These are phyloP conservation scores for Drosophila ananassae DNA, from an alignment of 1,140 invertebrate genomes.

Conservation along the genomic window DNA sequence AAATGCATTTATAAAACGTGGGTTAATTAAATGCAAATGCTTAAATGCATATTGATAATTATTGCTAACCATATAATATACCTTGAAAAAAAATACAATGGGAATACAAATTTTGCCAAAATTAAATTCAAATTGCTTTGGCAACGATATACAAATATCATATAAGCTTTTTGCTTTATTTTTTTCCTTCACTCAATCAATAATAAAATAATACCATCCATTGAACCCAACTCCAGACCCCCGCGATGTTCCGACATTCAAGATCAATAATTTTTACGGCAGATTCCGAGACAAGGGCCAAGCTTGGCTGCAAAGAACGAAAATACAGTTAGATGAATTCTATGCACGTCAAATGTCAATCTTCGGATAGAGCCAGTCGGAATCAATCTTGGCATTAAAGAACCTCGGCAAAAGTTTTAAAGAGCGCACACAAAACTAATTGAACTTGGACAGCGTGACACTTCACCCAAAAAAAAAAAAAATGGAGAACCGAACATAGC, in stretches of 20 bases:
- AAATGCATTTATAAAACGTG: neutral
- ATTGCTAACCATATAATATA: too few relatives aligned
- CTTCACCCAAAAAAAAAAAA: slow-evolving; percentile 57
- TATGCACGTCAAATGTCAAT: slow-evolving; percentile 82
- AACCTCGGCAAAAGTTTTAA: slow-evolving; percentile 69
- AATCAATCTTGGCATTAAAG: slow-evolving; percentile 78
- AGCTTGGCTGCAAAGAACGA: slow-evolving; percentile 46
- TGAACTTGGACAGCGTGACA: slow-evolving; percentile 82
- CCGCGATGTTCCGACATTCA: slow-evolving; percentile 14
- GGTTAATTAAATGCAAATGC: slow-evolving; percentile 6
- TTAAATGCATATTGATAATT: too few relatives aligned
- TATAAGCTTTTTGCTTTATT: too few relatives aligned
- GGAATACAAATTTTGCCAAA: neutral
- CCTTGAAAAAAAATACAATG: too few relatives aligned
- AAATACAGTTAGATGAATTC: slow-evolving; percentile 79
- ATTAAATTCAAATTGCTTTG: slow-evolving; percentile 11
- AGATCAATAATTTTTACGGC: slow-evolving; percentile 38
- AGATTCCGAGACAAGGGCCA: slow-evolving; percentile 37
- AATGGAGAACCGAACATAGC: slow-evolving; percentile 3
- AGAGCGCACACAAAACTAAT: slow-evolving; percentile 77
- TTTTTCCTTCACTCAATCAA: slow-evolving; percentile 3
- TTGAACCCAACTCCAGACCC: slow-evolving; percentile 15
- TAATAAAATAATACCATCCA: slow-evolving; percentile 6
- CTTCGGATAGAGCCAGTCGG: slow-evolving; percentile 43
- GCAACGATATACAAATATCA: neutral